Base-by-base conservation (phyloP, 2,113 vertebrate genomes). In the Myiozetetes cayanensis region DNA sequence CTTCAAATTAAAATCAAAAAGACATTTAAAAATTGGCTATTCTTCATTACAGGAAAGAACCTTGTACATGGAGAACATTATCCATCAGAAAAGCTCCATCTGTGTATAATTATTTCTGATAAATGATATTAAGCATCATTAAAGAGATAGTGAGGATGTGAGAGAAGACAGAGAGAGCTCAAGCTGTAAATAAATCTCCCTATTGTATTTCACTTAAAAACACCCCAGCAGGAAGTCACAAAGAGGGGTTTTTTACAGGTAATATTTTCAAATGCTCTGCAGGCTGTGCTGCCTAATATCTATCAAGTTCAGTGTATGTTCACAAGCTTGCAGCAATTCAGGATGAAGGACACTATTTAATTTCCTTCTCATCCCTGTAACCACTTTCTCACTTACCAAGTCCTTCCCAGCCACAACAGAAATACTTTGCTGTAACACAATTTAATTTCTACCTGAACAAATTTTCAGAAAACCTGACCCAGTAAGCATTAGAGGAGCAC, bases 71-170 rank as follows among this genome's bases (percentile, higher is more conserved):
- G 92, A 97, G 85, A 91, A 94, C 79, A 97, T 97, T 97, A 97
- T 83, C 95, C 83, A 97, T 95, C 95, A 97, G 94, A 97, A 97
- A 96, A 96, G 87, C 92, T 96, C 93, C 95, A 97, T 97, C 95
- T 96, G 96, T 96, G 93, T 93, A 85, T 95, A 98, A 98, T 98
- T 98, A 97, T 95, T 96, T 97, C 95, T 98, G 96, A 98, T 95
- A 98, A 98, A 98, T 52, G 1, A 87, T 89, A 95, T 86, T 95
- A 96, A 95, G 95, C 77, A 96, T 98, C 96, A 96, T 97, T 97
- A 97, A 94, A 95, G 95, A 95, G 78, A 19, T 76, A 90, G 70
- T 47, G 58, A 22, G 46, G 21, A 92, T 31, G 28, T 52, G 70
- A 90, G 75, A 88, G 70, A 96, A 95, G 72, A 94, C 59, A 96